Percentiles rank a stretch among this genome's conserved stretches.
These are phyloP conservation scores for Prochilodus magdalenae DNA, from an alignment of 2,113 vertebrate species.

Conservation along the genomic window DNA sequence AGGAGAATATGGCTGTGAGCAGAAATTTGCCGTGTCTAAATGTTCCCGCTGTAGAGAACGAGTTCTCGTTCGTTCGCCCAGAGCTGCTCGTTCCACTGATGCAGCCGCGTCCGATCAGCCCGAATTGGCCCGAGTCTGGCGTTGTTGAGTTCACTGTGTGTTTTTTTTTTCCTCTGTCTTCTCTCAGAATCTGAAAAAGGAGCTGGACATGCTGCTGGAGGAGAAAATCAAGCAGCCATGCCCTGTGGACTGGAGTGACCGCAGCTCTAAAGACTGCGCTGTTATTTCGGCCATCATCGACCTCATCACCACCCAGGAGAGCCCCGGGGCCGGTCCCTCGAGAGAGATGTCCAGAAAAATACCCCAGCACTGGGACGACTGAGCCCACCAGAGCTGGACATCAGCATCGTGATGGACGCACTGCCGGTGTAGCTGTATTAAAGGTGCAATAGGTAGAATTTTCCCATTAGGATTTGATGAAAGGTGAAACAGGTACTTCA, in stretches of 20 bases:
- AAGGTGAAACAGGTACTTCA: too few relatives aligned
- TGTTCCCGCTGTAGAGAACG: too few relatives aligned
- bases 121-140: background rate
- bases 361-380: slow-evolving; percentile 32
- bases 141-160: background rate
- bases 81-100: too few relatives aligned
- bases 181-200: slow-evolving; percentile 85
- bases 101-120: too few relatives aligned
- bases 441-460: slow-evolving; percentile 4
- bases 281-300: slow-evolving; percentile 95
- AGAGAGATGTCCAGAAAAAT: background rate
- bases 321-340: slow-evolving; percentile 25
- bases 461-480: background rate
- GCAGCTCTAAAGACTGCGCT: slow-evolving; percentile 87
- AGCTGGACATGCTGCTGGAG: slow-evolving; percentile 89
- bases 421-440: background rate
- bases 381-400: background rate
- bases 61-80: too few relatives aligned
- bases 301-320: slow-evolving; percentile 95
- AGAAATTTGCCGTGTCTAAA: too few relatives aligned
- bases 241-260: slow-evolving; percentile 91
- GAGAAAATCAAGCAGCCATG: slow-evolving; percentile 91
- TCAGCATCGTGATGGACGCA: background rate
- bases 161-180: background rate
- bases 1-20: too few relatives aligned